These are phyloP conservation scores for Coregonus sp. DNA, from an alignment of 2,797 vertebrate species.

Conservation along the genomic window DNA sequence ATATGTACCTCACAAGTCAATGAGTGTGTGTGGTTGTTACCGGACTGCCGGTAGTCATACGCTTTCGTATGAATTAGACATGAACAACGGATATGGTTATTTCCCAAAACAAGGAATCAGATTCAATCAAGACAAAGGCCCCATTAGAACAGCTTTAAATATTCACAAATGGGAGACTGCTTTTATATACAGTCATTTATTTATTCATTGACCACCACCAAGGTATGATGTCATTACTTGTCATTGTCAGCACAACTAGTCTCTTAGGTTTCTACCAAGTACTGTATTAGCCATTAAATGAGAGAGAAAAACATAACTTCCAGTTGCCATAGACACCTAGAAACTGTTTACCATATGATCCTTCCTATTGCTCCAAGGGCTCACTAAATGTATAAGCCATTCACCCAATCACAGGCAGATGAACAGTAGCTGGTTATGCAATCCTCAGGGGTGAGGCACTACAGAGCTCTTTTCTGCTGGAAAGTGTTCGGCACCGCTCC, in stretches of 20 bases:
- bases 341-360: neutral
- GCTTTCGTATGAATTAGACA: slow-evolving; percentile 33
- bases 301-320: neutral
- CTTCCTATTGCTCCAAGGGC: neutral
- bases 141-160: neutral
- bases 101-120: slow-evolving; percentile 25
- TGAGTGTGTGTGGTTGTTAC: neutral
- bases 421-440: neutral
- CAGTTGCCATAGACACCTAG: neutral
- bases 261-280: neutral
- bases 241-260: neutral
- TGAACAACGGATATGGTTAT: slow-evolving; percentile 31
- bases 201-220: slow-evolving; percentile 6
- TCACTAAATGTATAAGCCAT: neutral
- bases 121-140: slow-evolving; percentile 35
- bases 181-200: slow-evolving; percentile 14
- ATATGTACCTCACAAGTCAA: neutral
- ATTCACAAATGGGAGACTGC: neutral
- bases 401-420: slow-evolving; percentile 6
- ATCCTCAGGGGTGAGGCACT: neutral
- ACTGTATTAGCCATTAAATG: neutral
- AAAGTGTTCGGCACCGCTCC: neutral
- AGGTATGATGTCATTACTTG: neutral
- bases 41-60: slow-evolving; percentile 18
- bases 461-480: neutral